Conservation (phyloP, 2,113 vertebrate species). For the Indicator maculatus region DNA sequence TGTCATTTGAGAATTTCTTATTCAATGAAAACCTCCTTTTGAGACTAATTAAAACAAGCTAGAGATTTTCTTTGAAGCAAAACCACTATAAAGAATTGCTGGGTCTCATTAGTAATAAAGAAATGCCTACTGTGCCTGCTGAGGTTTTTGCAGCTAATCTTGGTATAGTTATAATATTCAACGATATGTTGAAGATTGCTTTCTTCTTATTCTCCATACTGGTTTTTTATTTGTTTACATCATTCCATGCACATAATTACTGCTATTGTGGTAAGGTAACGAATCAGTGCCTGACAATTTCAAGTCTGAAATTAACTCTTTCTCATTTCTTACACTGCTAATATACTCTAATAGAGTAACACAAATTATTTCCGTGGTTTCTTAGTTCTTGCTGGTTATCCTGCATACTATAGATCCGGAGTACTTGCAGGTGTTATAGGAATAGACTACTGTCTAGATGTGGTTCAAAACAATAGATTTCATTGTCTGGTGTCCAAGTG, state of each 20-base stretch:
- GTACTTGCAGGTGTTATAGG: neutral
- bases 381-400: neutral
- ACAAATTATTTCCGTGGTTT: neutral
- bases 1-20: constrained; percentile 29
- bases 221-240: neutral
- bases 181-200: neutral
- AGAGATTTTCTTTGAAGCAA: constrained; percentile 25
- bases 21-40: constrained; percentile 10
- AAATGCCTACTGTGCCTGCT: neutral
- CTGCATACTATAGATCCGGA: neutral
- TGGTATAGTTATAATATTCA: neutral
- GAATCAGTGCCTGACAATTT: neutral
- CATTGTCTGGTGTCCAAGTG: neutral
- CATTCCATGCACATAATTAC: neutral
- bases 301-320: neutral
- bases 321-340: neutral
- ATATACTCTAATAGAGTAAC: neutral
- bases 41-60: constrained; percentile 46
- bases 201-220: neutral
- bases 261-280: neutral
- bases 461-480: neutral
- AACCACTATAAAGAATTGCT: neutral
- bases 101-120: constrained; percentile 9
- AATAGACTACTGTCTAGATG: neutral
- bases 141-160: neutral